Conservation (phyloP, 2,888 invertebrate genomes). For the Eurytoma californica region DNA sequence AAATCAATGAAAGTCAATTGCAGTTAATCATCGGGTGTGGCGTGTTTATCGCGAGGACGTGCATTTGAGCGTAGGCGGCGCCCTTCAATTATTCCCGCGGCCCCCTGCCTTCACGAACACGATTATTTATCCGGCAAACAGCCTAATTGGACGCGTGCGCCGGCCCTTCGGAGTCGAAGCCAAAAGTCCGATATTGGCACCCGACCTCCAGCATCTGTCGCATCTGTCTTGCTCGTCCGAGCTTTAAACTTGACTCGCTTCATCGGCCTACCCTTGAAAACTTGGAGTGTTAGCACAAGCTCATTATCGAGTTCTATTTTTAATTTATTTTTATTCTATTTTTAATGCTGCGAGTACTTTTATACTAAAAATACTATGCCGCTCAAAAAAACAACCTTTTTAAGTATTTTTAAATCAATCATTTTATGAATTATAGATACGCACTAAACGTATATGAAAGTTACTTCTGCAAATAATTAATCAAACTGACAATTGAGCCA, state of each 20-base stretch:
- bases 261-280: conserved; percentile 22
- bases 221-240: background rate
- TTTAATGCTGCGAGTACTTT: background rate
- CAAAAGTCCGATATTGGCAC: conserved; percentile 36
- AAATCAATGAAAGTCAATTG: conserved; percentile 35
- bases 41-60: background rate
- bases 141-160: conserved; percentile 11
- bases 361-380: background rate
- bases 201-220: background rate
- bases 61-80: conserved; percentile 1
- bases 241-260: conserved; percentile 48
- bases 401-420: background rate
- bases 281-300: background rate
- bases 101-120: background rate
- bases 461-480: background rate
- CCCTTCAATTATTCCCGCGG: conserved; percentile 30
- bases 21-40: conserved; percentile 8
- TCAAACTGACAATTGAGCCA: no score
- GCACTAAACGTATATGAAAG: background rate
- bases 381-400: background rate
- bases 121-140: conserved; percentile 11
- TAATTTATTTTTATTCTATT: conserved; percentile 9
- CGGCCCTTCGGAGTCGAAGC: conserved; percentile 1
- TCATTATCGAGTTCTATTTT: conserved; percentile 12
- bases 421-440: background rate